A percentile compares a stretch with the other conserved stretches of the same genome.
These are phyloP conservation scores for Hymenochirus boettgeri DNA, from an alignment of 2,113 vertebrate species.

Conservation along the genomic window DNA sequence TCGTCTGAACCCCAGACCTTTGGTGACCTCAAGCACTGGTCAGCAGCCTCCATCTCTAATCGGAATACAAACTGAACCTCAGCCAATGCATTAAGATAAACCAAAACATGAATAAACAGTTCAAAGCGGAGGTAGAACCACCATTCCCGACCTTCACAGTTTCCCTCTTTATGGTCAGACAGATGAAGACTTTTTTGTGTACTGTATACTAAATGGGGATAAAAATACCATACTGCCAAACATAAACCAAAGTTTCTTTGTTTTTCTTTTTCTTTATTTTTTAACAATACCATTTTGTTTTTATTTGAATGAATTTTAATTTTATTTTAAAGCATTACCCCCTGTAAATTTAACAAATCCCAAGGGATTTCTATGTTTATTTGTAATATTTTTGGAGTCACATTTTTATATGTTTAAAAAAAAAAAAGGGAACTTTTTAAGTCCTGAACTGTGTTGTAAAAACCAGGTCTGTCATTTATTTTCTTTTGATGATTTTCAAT, in stretches of 20 bases:
- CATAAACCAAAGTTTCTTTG: conserved; percentile 56
- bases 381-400: conserved; percentile 42
- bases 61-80: conserved; percentile 78
- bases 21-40: conserved; percentile 59
- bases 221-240: background rate
- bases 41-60: conserved; percentile 77
- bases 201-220: conserved; percentile 51
- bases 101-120: conserved; percentile 41
- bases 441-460: background rate
- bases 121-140: conserved; percentile 5
- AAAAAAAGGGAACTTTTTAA: background rate
- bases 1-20: conserved; percentile 87
- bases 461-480: no score
- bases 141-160: background rate
- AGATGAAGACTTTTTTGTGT: conserved; percentile 49
- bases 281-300: conserved; percentile 44
- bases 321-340: conserved; percentile 59
- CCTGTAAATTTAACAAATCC: conserved; percentile 56
- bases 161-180: background rate
- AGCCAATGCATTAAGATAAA: conserved; percentile 71
- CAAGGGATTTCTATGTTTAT: conserved; percentile 43
- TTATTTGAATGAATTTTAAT: conserved; percentile 67
- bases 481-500: background rate
- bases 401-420: conserved; percentile 17
- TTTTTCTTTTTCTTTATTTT: no score